Percentiles rank a stretch among this genome's conserved stretches.
Conservation (phyloP, 2,113 vertebrate species). For the Rhizomys pruinosus region DNA sequence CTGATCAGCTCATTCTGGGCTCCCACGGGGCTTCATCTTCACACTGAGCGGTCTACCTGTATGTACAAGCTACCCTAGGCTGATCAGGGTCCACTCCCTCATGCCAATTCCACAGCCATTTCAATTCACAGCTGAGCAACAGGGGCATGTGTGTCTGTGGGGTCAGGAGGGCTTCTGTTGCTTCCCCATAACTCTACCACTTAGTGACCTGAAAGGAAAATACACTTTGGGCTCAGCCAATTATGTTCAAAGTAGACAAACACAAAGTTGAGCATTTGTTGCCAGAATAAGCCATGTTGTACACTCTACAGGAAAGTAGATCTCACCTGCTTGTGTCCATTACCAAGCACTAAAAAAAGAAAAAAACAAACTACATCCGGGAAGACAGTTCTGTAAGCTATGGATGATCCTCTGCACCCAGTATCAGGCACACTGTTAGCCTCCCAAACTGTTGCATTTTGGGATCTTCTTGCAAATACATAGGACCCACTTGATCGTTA, state of each 20-base stretch:
- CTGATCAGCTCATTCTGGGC: too few relatives aligned
- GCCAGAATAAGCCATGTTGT: background rate
- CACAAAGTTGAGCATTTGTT: background rate
- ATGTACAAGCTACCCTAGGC: too few relatives aligned
- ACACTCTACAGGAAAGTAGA: background rate
- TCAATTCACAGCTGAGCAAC: background rate
- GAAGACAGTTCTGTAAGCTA: background rate
- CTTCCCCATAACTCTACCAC: background rate
- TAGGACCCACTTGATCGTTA: background rate
- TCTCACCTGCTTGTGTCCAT: background rate
- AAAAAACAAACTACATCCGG: background rate
- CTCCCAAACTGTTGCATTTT: background rate
- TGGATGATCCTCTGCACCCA: background rate
- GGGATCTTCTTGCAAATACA: background rate
- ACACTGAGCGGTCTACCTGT: too few relatives aligned
- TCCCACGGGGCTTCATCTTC: too few relatives aligned
- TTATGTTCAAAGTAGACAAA: background rate
- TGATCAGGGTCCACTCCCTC: too few relatives aligned
- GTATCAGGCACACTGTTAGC: background rate
- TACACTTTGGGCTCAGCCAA: background rate
- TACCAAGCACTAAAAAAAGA: background rate
- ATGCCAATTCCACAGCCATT: too few relatives aligned
- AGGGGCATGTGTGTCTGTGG: background rate
- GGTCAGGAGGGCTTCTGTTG: background rate
- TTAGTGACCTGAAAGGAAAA: background rate